Conservation (phyloP, 2,113 vertebrate genomes). For the Protomyctophum bolini region DNA sequence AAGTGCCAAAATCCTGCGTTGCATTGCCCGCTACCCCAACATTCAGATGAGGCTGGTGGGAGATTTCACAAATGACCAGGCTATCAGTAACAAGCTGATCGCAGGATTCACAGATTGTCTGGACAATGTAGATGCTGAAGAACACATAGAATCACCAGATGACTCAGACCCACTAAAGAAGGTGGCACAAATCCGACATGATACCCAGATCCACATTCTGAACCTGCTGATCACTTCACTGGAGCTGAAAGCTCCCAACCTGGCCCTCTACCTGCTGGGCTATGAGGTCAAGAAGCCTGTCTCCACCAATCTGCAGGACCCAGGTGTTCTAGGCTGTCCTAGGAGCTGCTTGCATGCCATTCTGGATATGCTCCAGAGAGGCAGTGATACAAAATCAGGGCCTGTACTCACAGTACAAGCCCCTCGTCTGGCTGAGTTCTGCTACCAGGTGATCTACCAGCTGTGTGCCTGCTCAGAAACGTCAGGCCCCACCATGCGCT, state of each 20-base stretch:
- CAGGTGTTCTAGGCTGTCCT: constrained; percentile 95
- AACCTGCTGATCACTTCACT: constrained; percentile 96
- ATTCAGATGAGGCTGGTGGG: constrained; percentile 93
- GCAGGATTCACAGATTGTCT: constrained; percentile 97
- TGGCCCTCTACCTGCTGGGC: constrained; percentile 92
- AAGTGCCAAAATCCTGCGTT: constrained; percentile 94
- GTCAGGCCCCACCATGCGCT: constrained; percentile 97
- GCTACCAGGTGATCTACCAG: constrained; percentile 98
- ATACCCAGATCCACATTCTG: constrained; percentile 95
- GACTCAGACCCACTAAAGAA: constrained; percentile 82
- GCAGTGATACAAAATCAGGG: constrained; percentile 86
- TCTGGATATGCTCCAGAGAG: constrained; percentile 91
- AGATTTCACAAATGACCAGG: constrained; percentile 95
- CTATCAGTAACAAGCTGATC: constrained; percentile 92
- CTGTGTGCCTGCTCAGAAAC: constrained; percentile 93
- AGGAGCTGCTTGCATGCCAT: constrained; percentile 96
- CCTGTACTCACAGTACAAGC: constrained; percentile 86
- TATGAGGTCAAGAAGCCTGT: constrained; percentile 96
- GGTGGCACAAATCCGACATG: constrained; percentile 83
- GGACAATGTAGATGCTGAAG: constrained; percentile 92
- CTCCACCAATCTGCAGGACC: constrained; percentile 94
- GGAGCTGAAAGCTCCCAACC: constrained; percentile 90
- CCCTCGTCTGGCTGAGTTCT: constrained; percentile 94
- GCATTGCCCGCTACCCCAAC: constrained; percentile 92
- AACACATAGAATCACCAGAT: constrained; percentile 83